phyloP scores from a whole-genome alignment of 1,140 invertebrate species.

The Brachionus rubens region DNA sequence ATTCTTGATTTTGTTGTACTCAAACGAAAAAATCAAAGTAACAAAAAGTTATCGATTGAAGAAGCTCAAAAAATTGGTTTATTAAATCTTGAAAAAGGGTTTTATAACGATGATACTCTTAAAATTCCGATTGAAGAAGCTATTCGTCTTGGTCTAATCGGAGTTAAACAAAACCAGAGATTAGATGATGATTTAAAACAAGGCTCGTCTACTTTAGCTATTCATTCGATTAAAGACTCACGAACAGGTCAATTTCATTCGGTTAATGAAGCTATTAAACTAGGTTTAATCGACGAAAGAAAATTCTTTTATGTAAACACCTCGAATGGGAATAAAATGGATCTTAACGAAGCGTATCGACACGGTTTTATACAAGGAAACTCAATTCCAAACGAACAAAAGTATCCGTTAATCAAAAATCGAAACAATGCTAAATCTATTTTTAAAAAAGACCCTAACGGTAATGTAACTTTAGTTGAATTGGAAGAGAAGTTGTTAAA shows the following conservation, averaged over 20 bases:
- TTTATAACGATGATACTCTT: not conserved
- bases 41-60: not conserved
- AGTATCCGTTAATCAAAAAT: not conserved
- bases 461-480: not conserved
- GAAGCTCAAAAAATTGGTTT: not conserved
- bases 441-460: not conserved
- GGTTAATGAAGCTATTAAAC: not conserved
- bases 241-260: not conserved
- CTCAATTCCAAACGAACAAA: not conserved
- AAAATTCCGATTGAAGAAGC: not conserved
- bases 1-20: not conserved
- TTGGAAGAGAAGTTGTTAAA: not conserved
- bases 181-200: not conserved
- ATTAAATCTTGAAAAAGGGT: not conserved
- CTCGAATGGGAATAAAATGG: not conserved
- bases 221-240: conserved; percentile 16
- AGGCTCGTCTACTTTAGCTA: not conserved
- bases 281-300: not conserved
- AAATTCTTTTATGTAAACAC: not conserved
- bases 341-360: not conserved
- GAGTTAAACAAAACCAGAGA: not conserved
- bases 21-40: not conserved
- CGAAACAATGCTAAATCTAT: not conserved
- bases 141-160: not conserved
- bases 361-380: not conserved